Evolutionary conservation across 2,113 vertebrate genomes (phyloP).

Genomic region (Sorex fumeus): DNA sequence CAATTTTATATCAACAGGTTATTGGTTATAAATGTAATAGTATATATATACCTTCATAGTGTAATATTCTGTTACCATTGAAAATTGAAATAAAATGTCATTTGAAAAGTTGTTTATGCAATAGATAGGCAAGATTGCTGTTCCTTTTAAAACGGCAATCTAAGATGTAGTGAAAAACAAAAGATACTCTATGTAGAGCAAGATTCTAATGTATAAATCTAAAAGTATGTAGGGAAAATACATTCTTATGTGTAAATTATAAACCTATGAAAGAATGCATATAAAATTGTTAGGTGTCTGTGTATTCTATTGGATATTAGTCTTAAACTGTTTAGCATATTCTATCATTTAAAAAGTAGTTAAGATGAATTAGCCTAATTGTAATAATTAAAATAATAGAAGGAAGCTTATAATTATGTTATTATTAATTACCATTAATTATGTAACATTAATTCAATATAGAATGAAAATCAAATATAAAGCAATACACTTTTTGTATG

Average conservation of each 20-base stretch:
- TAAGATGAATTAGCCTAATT: background rate
- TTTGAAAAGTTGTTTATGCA: background rate
- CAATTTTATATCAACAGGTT: background rate
- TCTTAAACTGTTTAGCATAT: background rate
- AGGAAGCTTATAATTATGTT: too few relatives aligned
- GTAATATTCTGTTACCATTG: background rate
- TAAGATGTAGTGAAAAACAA: background rate
- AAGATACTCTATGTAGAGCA: background rate
- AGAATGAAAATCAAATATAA: background rate
- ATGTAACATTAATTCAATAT: background rate
- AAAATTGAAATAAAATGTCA: conserved; percentile 39
- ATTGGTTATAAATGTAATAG: background rate
- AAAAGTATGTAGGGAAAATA: background rate
- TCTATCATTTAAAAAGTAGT: conserved; percentile 25
- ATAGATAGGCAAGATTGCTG: background rate
- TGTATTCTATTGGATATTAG: background rate
- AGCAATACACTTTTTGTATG: background rate
- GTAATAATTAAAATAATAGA: too few relatives aligned
- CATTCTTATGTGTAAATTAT: background rate
- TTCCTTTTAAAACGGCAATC: background rate
- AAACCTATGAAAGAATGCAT: background rate
- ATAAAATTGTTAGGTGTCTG: background rate
- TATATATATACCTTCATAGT: background rate
- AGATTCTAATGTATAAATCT: background rate
- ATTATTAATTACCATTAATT: too few relatives aligned